Conservation (phyloP, 2,797 vertebrate genomes). For the Takifugu ocellatus region DNA sequence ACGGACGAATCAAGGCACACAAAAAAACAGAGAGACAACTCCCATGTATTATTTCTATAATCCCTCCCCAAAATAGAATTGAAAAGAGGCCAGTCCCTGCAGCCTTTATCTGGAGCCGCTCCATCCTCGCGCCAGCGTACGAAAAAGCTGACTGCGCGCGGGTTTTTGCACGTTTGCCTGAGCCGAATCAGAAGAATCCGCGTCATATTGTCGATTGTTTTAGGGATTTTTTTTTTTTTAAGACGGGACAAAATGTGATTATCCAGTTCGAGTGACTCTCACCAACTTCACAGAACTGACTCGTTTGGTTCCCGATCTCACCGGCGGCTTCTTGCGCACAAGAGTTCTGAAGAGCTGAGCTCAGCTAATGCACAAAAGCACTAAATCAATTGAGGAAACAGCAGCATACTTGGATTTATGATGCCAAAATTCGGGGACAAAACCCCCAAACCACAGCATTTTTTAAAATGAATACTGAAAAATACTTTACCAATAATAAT, state of each 20-base stretch:
- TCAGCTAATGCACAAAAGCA: constrained; percentile 16
- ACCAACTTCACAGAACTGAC: constrained; percentile 6
- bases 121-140: constrained; percentile 5
- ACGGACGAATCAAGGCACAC: constrained; percentile 21
- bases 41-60: constrained; percentile 55
- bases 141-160: constrained; percentile 31
- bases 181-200: constrained; percentile 27
- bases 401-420: too few relatives aligned
- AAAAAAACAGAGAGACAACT: constrained; percentile 32
- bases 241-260: not conserved
- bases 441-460: too few relatives aligned
- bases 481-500: too few relatives aligned
- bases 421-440: too few relatives aligned
- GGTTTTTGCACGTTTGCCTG: constrained; percentile 39
- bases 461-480: too few relatives aligned
- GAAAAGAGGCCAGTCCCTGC: constrained; percentile 20
- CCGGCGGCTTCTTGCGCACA: not conserved
- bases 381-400: constrained; percentile 2
- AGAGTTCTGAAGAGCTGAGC: constrained; percentile 33
- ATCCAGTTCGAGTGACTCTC: constrained; percentile 26
- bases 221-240: too few relatives aligned
- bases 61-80: constrained; percentile 53
- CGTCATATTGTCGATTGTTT: constrained; percentile 2
- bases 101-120: constrained; percentile 9
- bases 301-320: not conserved